Evolutionary conservation across 2,113 vertebrate species (phyloP), one percentile per base, ranked within the genome.

Genomic region (Raja brachyura): DNA sequence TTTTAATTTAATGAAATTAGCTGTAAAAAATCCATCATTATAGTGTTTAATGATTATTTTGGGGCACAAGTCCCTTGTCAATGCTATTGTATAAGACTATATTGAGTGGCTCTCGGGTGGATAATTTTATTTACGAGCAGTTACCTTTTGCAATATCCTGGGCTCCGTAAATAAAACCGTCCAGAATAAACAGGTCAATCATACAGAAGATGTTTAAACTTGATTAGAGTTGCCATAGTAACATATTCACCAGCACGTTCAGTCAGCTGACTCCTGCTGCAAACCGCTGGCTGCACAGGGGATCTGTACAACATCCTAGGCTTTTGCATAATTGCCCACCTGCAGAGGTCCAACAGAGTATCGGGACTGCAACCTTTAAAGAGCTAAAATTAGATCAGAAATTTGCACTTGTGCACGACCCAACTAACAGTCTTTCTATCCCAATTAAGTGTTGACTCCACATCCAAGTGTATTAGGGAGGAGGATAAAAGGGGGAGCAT

Each of bases 291-390:
- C 28, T 16, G 28, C 83, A 88, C 83, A 31, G 31, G 61, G 13
- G 59, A 88, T 66, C 59, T 63, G 61, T 63, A 13, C 83, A 63
- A n/a, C 59, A 66, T 88, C n/a, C 83, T 14, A 7, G 31, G 1
- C 59, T 4, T 88, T 31, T 63, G 59, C 83, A 88, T 88, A 66
- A 63, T 66, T 28, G 31, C 13, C 83, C 83, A 88, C 59, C 61
- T 88, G 83, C 59, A 66, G 28, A 63, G 83, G 6, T 54, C 18
- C 83, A 16, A 0, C 20, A 8, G 28, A 88, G 59, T 0, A 33
- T 86, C 81, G 61, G 81, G 59, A 59, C 56, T 56, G 25, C 63
- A 66, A 88, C 83, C 59, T 66, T 88, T 88, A 88, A 88, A 88
- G 11, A 86, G 83, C 83, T 86, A 86, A 86, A 31, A 86, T 86